These are phyloP conservation scores for Orthosia cruda DNA, from an alignment of 2,888 invertebrate species.

Conservation along the genomic window DNA sequence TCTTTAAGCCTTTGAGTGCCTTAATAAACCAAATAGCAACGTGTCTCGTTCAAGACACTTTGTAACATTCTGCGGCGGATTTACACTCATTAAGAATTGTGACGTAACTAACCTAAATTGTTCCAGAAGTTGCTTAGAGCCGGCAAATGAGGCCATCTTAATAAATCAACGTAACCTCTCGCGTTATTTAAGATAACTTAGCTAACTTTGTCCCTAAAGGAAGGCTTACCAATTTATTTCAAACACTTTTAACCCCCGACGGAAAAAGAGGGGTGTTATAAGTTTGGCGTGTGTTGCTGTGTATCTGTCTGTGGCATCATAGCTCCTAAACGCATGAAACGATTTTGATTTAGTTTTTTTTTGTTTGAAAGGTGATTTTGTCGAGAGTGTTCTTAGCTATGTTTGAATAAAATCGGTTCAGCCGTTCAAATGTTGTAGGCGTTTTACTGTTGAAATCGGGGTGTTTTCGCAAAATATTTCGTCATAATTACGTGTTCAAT, in stretches of 20 bases:
- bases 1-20: constrained; percentile 19
- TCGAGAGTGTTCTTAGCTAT: too few relatives aligned
- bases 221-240: constrained; percentile 43
- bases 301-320: too few relatives aligned
- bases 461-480: too few relatives aligned
- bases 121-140: constrained; percentile 36
- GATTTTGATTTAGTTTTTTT: too few relatives aligned
- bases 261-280: too few relatives aligned
- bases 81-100: constrained; percentile 25
- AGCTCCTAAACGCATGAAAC: too few relatives aligned
- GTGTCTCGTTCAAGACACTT: constrained; percentile 31
- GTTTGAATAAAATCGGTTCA: too few relatives aligned
- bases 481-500: too few relatives aligned
- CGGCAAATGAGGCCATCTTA: constrained; percentile 25
- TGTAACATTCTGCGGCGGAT: constrained; percentile 14
- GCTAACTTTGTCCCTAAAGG: constrained; percentile 46
- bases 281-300: too few relatives aligned
- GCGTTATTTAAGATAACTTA: constrained; percentile 43
- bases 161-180: constrained; percentile 57
- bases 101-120: constrained; percentile 37
- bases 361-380: too few relatives aligned
- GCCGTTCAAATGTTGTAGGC: too few relatives aligned
- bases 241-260: constrained; percentile 47
- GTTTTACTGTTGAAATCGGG: too few relatives aligned
- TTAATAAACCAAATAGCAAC: constrained; percentile 40